Conservation (phyloP, 2,888 invertebrate species). For the Himalopsyche anomala region DNA sequence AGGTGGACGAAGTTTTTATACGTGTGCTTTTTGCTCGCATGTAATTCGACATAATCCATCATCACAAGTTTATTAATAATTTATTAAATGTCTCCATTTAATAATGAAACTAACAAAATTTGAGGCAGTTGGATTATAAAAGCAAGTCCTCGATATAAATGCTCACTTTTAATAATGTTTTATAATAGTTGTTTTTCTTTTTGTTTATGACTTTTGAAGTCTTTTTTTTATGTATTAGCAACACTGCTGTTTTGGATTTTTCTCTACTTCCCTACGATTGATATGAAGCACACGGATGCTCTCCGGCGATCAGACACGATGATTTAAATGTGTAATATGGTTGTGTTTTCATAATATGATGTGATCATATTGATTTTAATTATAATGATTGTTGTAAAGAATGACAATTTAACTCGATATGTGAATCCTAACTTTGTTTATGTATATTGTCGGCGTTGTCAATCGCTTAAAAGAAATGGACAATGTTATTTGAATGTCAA, state of each 20-base stretch:
- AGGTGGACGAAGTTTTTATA: background rate
- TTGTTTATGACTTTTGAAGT: background rate
- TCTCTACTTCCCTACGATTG: constrained; percentile 43
- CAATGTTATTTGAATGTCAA: constrained; percentile 58
- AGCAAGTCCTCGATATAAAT: background rate
- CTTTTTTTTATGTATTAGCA: constrained; percentile 2
- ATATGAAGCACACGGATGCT: constrained; percentile 35
- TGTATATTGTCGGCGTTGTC: constrained; percentile 43
- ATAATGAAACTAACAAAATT: background rate
- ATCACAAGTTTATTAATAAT: too few species aligned
- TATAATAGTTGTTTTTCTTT: background rate
- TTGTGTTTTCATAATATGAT: constrained; percentile 55
- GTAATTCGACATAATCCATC: background rate
- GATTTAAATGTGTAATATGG: constrained; percentile 56
- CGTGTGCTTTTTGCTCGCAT: background rate
- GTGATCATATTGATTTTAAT: constrained; percentile 58
- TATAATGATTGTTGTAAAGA: constrained; percentile 42
- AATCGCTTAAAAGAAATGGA: constrained; percentile 41
- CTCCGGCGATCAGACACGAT: constrained; percentile 47
- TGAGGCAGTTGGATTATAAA: background rate
- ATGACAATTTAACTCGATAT: constrained; percentile 46
- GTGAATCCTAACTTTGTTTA: constrained; percentile 46
- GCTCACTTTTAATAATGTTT: constrained; percentile 29
- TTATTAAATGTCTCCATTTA: too few species aligned
- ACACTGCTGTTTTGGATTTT: constrained; percentile 33